Conservation (phyloP, 2,113 vertebrate genomes). For the Podarcis muralis region DNA sequence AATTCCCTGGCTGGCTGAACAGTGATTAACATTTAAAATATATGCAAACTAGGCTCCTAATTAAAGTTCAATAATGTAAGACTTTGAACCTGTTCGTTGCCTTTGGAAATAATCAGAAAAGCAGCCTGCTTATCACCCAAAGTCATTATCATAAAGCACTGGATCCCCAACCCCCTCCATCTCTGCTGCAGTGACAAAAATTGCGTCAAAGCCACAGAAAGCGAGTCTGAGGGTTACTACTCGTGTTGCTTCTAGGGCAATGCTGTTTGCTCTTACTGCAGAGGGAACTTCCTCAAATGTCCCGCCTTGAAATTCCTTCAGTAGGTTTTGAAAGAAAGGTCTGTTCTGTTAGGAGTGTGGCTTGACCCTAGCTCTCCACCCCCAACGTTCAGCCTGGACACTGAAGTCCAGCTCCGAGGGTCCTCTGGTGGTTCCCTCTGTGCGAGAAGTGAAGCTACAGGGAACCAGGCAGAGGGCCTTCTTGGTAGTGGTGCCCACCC, state of each 20-base stretch:
- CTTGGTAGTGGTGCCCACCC: too few relatives aligned
- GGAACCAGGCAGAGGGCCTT: too few relatives aligned
- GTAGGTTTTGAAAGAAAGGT: neutral
- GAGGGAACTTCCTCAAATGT: neutral
- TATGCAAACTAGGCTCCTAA: conserved; percentile 68
- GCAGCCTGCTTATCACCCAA: conserved; percentile 57
- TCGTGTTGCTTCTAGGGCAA: neutral
- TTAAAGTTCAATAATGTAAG: conserved; percentile 74
- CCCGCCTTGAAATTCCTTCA: neutral
- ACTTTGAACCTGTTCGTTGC: conserved; percentile 71
- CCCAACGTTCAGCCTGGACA: too few relatives aligned
- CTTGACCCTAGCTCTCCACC: too few relatives aligned
- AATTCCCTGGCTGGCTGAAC: conserved; percentile 52
- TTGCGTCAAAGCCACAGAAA: neutral
- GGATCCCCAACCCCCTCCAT: conserved; percentile 28
- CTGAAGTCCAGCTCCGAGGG: too few relatives aligned
- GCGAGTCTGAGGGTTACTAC: accelerated
- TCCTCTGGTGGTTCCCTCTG: too few relatives aligned
- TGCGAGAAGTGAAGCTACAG: too few relatives aligned
- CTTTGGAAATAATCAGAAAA: conserved; percentile 72
- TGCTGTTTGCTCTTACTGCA: neutral
- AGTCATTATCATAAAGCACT: conserved; percentile 63
- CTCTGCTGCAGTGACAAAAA: neutral
- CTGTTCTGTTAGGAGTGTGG: neutral
- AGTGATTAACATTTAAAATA: conserved; percentile 76